phyloP scores from a whole-genome alignment of 2,797 vertebrate genomes.

The Heterohyrax brucei region DNA sequence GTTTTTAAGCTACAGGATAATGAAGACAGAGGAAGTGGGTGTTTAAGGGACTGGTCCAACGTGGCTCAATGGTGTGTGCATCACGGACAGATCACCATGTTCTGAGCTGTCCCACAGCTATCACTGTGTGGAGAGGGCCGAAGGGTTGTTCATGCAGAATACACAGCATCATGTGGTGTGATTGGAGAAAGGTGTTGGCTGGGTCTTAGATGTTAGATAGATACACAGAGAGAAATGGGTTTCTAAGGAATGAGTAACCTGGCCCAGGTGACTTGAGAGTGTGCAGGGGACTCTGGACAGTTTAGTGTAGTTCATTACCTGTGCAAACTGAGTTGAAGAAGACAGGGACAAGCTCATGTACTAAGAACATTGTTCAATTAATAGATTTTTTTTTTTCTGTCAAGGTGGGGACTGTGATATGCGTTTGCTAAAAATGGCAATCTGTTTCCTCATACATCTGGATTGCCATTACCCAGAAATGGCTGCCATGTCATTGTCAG shows the following conservation, averaged over 20 bases:
- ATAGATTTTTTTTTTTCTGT: neutral
- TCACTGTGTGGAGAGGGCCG: neutral
- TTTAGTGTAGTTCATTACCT: neutral
- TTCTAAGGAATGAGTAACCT: neutral
- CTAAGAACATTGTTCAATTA: accelerated
- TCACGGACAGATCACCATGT: neutral
- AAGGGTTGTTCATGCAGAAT: neutral
- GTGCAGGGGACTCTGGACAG: neutral
- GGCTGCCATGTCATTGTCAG: neutral
- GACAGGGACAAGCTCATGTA: neutral
- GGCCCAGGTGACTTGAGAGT: accelerated
- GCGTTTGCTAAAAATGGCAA: neutral
- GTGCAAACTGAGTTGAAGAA: neutral
- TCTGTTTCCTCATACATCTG: neutral
- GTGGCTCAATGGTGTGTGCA: accelerated
- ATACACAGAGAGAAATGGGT: neutral
- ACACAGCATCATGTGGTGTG: accelerated
- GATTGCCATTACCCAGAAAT: neutral
- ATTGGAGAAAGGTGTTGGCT: neutral
- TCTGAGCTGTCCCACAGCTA: neutral
- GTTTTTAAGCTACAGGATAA: neutral
- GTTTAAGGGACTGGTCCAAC: accelerated
- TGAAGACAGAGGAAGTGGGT: no score
- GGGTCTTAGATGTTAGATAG: neutral
- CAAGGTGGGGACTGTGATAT: neutral